Evolutionary conservation across 2,797 vertebrate species (phyloP).

Genomic region (Chiroxiphia lanceolata): DNA sequence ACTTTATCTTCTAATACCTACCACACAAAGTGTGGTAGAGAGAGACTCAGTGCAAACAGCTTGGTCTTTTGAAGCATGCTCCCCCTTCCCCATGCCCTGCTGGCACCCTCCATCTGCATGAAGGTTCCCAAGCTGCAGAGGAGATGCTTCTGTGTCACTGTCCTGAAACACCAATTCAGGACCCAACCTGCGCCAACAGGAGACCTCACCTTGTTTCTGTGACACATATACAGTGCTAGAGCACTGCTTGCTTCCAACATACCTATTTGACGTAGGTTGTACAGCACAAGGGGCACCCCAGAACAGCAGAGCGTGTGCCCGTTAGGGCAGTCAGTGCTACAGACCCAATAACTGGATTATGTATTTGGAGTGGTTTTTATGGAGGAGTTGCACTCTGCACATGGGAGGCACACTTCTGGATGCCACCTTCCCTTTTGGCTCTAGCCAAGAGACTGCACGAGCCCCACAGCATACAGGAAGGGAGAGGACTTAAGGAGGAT

Average conservation of each 20-base stretch:
- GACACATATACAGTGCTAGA: fast-evolving
- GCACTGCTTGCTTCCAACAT: not conserved
- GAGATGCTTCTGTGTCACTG: not conserved
- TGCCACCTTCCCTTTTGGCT: fast-evolving
- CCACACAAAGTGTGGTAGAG: too few species aligned
- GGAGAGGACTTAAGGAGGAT: not conserved
- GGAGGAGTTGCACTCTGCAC: not conserved
- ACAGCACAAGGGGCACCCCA: not conserved
- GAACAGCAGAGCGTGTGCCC: too few species aligned
- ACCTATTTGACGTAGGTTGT: fast-evolving
- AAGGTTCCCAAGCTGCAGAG: not conserved
- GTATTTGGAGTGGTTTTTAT: fast-evolving
- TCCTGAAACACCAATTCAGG: fast-evolving
- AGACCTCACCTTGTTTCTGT: fast-evolving
- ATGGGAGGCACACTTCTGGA: not conserved
- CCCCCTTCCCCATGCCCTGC: not conserved
- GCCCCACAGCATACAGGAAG: not conserved
- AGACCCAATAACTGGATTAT: fast-evolving
- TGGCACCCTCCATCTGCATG: not conserved
- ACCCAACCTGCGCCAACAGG: not conserved
- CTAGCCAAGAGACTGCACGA: not conserved
- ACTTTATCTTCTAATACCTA: not conserved
- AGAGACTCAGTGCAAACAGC: not conserved
- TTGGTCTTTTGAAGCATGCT: fast-evolving
- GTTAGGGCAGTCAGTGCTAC: not conserved